phyloP scores from a whole-genome alignment of 2,113 vertebrate genomes.

The Theristicus caerulescens region DNA sequence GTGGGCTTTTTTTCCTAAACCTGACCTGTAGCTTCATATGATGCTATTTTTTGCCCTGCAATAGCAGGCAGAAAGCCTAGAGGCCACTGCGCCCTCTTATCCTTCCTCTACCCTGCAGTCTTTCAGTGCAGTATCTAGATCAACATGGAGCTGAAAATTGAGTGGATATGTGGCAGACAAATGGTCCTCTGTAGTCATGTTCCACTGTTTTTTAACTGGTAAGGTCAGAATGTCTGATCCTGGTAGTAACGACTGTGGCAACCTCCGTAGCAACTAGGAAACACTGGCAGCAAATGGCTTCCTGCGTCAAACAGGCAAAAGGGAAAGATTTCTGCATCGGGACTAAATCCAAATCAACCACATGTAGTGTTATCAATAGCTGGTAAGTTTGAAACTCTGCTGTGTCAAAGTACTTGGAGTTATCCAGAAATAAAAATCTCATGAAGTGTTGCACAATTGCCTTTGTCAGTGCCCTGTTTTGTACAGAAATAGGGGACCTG shows the following conservation, averaged over 20 bases:
- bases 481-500: neutral
- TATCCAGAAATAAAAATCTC: neutral
- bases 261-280: slow-evolving; percentile 63
- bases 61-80: neutral
- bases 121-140: neutral
- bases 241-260: neutral
- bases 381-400: slow-evolving; percentile 7
- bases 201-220: neutral
- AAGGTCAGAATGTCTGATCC: neutral
- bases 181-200: fast-evolving
- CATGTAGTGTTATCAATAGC: neutral
- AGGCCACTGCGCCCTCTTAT: neutral
- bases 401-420: neutral
- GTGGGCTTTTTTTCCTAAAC: neutral
- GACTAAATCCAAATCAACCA: neutral
- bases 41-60: neutral
- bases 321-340: neutral
- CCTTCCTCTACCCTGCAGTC: neutral
- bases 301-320: neutral
- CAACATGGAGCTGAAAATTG: fast-evolving
- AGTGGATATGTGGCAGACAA: neutral
- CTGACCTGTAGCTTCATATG: neutral
- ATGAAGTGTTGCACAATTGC: neutral
- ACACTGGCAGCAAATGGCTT: neutral
- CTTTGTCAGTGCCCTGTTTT: neutral